Evolutionary conservation across 1,140 invertebrate genomes (phyloP).

Genomic region (Zaprionus gabonicus): DNA sequence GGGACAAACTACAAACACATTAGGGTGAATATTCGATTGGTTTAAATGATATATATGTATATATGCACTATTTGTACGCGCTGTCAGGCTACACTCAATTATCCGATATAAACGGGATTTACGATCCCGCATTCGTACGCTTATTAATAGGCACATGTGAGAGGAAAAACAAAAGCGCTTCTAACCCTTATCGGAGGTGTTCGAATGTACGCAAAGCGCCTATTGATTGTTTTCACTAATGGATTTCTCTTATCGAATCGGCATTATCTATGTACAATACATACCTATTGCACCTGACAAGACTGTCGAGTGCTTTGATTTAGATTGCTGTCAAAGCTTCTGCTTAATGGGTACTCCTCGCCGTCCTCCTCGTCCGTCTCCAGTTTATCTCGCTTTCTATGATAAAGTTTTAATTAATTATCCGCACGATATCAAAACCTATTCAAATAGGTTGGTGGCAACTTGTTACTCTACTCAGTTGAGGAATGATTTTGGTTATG

Average conservation of each 20-base stretch:
- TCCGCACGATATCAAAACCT: not conserved
- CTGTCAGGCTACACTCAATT: conserved; percentile 25
- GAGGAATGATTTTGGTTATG: not conserved
- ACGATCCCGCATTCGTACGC: conserved; percentile 7
- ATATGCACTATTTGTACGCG: conserved; percentile 2
- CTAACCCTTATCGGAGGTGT: conserved; percentile 4
- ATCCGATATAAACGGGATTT: conserved; percentile 25
- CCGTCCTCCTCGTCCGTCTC: not conserved
- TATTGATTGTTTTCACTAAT: conserved; percentile 14
- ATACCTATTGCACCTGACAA: not conserved
- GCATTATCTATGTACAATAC: not conserved
- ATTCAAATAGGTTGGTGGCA: not conserved
- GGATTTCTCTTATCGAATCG: not conserved
- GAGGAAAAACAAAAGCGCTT: not conserved
- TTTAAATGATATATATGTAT: conserved; percentile 6
- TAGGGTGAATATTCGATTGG: conserved; percentile 16
- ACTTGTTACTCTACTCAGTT: not conserved
- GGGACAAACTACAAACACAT: conserved; percentile 40
- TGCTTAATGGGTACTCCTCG: not conserved
- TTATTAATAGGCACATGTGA: conserved; percentile 17
- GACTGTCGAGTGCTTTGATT: not conserved
- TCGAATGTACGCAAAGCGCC: not conserved
- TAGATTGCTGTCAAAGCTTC: not conserved
- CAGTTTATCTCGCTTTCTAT: not conserved
- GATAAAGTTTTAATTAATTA: not conserved